Conservation (phyloP, 2,113 vertebrate species). For the Numida meleagris region DNA sequence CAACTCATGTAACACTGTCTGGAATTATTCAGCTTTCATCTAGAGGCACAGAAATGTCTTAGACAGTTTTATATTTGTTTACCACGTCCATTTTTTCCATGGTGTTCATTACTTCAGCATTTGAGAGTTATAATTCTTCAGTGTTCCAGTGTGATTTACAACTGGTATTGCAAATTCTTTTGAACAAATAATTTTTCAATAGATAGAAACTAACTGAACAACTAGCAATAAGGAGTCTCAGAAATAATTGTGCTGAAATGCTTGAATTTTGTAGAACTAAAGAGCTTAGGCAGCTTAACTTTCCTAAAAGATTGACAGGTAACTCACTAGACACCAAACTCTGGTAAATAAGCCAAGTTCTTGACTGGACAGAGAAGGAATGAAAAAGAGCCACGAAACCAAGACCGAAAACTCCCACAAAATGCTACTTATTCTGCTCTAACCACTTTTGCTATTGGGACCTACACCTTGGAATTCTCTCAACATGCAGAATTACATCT, state of each 20-base stretch:
- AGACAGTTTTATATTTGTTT: not conserved
- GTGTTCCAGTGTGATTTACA: not conserved
- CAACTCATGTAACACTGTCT: not conserved
- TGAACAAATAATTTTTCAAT: not conserved
- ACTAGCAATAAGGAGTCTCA: not conserved
- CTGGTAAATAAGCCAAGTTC: not conserved
- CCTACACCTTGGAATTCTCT: not conserved
- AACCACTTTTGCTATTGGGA: not conserved
- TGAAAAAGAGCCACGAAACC: not conserved
- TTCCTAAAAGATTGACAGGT: not conserved
- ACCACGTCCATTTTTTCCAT: not conserved
- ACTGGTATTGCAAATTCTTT: not conserved
- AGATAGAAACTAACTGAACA: not conserved
- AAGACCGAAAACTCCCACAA: not conserved
- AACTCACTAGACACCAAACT: not conserved
- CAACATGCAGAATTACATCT: not conserved
- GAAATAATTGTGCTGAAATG: not conserved
- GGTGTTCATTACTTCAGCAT: not conserved
- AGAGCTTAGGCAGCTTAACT: not conserved
- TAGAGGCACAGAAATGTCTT: not conserved
- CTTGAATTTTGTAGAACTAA: not conserved
- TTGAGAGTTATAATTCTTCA: not conserved
- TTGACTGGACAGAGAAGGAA: not conserved
- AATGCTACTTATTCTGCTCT: not conserved
- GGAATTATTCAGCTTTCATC: not conserved